A percentile compares a stretch with the other conserved stretches of the same genome.
Conservation (phyloP, 2,797 vertebrate genomes). For the Rhinella marina region DNA sequence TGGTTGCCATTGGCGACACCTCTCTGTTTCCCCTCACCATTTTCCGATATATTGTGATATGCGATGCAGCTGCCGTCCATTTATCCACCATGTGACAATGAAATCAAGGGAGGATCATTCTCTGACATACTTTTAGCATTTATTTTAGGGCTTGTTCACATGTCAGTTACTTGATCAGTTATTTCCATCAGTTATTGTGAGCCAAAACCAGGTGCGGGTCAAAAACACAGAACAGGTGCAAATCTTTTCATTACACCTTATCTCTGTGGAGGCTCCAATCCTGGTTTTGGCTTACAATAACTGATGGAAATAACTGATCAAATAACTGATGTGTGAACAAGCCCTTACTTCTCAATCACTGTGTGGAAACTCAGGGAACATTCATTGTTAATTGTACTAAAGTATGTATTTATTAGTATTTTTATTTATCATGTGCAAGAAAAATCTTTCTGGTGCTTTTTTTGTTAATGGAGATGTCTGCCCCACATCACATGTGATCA, state of each 20-base stretch:
- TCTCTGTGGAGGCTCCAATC: too few species aligned
- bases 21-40: not conserved
- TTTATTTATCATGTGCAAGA: not conserved
- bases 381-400: slow-evolving; percentile 9
- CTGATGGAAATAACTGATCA: too few species aligned
- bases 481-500: slow-evolving; percentile 20
- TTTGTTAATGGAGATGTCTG: not conserved
- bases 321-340: too few species aligned
- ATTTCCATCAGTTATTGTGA: too few species aligned
- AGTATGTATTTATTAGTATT: slow-evolving; percentile 37
- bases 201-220: too few species aligned
- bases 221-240: too few species aligned
- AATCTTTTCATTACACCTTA: too few species aligned
- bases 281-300: too few species aligned
- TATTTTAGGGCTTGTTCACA: too few species aligned
- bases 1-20: not conserved
- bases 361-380: slow-evolving; percentile 40
- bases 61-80: too few species aligned
- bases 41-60: not conserved
- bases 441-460: slow-evolving; percentile 14
- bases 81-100: not conserved
- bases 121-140: not conserved
- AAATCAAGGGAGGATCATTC: not conserved
- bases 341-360: not conserved
- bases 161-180: too few species aligned